phyloP scores from a whole-genome alignment of 1,140 invertebrate species.

The Lerema accius region DNA sequence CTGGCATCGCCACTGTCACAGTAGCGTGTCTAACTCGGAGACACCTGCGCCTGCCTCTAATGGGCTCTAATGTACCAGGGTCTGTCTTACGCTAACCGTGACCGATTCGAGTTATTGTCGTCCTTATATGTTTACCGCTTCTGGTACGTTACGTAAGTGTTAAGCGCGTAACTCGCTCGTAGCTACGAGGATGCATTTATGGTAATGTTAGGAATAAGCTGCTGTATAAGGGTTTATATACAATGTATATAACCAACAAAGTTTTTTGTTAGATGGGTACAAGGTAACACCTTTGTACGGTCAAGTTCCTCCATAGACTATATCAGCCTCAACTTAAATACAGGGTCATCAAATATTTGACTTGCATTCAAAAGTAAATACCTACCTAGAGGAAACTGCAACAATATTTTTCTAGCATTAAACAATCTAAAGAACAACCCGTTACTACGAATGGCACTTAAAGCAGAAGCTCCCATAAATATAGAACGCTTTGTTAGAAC shows the following conservation, averaged over 20 bases:
- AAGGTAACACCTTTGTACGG: too few relatives aligned
- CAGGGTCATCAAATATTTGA: too few relatives aligned
- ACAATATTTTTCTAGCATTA: too few relatives aligned
- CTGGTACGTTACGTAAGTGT: conserved; percentile 31
- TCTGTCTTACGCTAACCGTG: conserved; percentile 64
- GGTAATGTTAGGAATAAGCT: not conserved
- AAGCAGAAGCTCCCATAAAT: conserved; percentile 13
- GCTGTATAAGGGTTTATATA: too few relatives aligned
- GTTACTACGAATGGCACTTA: not conserved
- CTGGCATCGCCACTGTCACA: conserved; percentile 41
- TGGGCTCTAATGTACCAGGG: conserved; percentile 58
- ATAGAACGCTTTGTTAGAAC: conserved; percentile 21
- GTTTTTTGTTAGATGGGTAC: too few relatives aligned
- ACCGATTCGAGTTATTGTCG: conserved; percentile 54
- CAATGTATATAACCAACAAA: too few relatives aligned
- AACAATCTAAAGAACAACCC: too few relatives aligned
- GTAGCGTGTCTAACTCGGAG: conserved; percentile 64
- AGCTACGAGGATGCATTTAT: not conserved
- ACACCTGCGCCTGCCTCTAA: conserved; percentile 67
- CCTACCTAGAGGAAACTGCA: too few relatives aligned
- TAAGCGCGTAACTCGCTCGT: conserved; percentile 7
- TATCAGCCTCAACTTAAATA: too few relatives aligned
- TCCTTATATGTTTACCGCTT: conserved; percentile 52
- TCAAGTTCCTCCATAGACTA: too few relatives aligned
- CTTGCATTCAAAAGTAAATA: too few relatives aligned